Conservation (phyloP, 2,888 invertebrate genomes). For the Venustoraphidia nigricollis region DNA sequence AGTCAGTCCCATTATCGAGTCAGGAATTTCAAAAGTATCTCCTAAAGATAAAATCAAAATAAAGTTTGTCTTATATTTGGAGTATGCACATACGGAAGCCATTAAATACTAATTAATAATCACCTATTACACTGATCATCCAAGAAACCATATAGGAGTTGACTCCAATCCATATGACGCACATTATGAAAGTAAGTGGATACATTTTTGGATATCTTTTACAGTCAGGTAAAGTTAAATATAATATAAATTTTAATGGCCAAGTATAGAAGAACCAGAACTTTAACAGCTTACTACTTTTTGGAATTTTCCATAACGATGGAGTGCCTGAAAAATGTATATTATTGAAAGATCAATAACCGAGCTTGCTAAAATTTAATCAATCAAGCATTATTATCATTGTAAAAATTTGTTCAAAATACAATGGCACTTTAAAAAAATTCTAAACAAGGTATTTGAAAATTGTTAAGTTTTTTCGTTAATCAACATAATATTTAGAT, state of each 20-base stretch:
- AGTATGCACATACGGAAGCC: not conserved
- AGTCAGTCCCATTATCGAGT: constrained; percentile 83
- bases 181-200: constrained; percentile 70
- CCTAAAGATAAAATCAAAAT: constrained; percentile 28
- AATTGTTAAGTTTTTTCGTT: no score
- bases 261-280: constrained; percentile 54
- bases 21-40: constrained; percentile 62
- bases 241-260: constrained; percentile 52
- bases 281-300: constrained; percentile 14
- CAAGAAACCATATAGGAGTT: constrained; percentile 81
- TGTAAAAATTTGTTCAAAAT: no score
- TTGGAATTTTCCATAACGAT: no score
- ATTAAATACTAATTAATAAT: constrained; percentile 13
- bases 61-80: not conserved
- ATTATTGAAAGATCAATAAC: no score
- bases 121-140: constrained; percentile 82
- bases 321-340: no score
- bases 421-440: no score
- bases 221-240: constrained; percentile 56
- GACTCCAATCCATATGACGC: constrained; percentile 70
- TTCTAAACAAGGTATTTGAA: no score
- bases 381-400: no score
- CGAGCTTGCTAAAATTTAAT: no score
- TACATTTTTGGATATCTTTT: constrained; percentile 42
- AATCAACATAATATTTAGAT: no score